Evolutionary conservation across 2,888 invertebrate species (phyloP).

Genomic region (Cephus sareptanus): DNA sequence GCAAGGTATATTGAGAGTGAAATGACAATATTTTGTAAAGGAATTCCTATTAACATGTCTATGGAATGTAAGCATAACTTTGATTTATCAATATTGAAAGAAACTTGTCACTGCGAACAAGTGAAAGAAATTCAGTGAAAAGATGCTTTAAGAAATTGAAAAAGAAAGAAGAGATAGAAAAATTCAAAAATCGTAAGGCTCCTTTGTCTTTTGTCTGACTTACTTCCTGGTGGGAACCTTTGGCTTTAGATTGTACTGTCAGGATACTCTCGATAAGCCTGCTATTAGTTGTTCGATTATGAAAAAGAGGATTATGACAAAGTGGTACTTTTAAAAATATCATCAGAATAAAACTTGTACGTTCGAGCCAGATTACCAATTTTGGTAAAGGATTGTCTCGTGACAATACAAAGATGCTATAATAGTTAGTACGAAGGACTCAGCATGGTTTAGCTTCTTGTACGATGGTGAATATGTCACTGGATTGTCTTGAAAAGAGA

Average conservation of each 20-base stretch:
- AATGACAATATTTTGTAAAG: conserved; percentile 22
- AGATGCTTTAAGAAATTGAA: not conserved
- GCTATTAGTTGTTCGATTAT: not conserved
- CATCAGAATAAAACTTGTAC: not conserved
- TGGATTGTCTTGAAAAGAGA: not conserved
- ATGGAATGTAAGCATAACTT: not conserved
- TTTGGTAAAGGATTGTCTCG: not conserved
- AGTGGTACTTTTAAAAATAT: not conserved
- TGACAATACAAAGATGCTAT: not conserved
- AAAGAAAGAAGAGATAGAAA: not conserved
- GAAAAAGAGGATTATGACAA: not conserved
- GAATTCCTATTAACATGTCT: not conserved
- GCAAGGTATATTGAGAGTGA: conserved; percentile 29
- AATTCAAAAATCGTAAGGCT: not conserved
- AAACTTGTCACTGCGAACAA: not conserved
- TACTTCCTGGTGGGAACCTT: not conserved
- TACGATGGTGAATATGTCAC: not conserved
- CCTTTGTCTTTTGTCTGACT: not conserved
- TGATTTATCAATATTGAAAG: not conserved
- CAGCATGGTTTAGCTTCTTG: not conserved
- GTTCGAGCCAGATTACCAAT: not conserved
- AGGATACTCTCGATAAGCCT: not conserved
- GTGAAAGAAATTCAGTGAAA: not conserved
- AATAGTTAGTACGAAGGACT: not conserved
- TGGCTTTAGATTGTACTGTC: not conserved